Evolutionary conservation across 2,888 invertebrate species (phyloP), one percentile per base, ranked within the genome.

Genomic region (Cheilosia vulpina): DNA sequence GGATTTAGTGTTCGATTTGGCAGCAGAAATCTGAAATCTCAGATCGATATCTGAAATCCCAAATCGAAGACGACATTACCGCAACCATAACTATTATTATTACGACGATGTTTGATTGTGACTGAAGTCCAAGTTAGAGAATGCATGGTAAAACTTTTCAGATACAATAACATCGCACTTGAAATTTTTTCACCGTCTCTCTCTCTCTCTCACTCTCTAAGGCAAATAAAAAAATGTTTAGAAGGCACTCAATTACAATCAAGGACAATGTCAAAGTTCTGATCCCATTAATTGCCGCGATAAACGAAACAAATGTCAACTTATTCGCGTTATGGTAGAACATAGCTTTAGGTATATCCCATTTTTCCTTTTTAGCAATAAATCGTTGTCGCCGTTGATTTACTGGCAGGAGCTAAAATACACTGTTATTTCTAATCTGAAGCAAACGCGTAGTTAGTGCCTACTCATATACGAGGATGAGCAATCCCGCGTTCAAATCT

Each of bases 251-350:
- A 72, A 72, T 63, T 41, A 62, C 34, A 38, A 34, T 13, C 45
- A 55, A 53, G 45, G 19, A 31, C 69, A 76, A 82, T 77, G 65
- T 66, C 66, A 77, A 82, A 60, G 24, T 66, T 75, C 75, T 4
- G 11, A 21, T 3, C 34, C 58, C 38, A 71, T 50, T 72, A 72
- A 77, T 77, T 77, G 77, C 71, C 65, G 17, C 55, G 47, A 82
- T 82, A 82, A 82, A 82, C 71, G 60, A 71, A 71, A 60, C 60
- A 53, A 62, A 82, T 65, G 65, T 69, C 69, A 71, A 58, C 47
- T 50, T 57, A 69, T 62, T 69, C 53, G 52, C 76, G 58, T 71
- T 77, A 60, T 82, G 69, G 52, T 57, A 71, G 21, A 34, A 53
- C 58, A 76, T 27, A n/a, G n/a, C n/a, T n/a, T n/a, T n/a, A 27